Base-by-base conservation (phyloP, 2,888 invertebrate genomes). In the Synanthedon andrenaeformis region DNA sequence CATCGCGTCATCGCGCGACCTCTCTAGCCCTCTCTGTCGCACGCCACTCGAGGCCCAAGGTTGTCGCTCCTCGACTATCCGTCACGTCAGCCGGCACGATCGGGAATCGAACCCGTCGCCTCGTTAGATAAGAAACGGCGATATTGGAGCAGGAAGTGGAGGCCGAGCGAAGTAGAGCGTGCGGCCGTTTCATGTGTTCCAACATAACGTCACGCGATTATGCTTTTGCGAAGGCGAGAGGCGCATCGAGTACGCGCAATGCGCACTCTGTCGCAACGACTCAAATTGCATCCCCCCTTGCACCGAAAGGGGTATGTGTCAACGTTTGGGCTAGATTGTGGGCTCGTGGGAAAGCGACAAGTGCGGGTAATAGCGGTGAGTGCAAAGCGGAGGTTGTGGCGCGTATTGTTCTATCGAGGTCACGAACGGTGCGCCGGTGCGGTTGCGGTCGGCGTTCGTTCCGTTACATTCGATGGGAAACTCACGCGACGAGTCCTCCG, bases 401-500 rank as follows among this genome's bases (percentile, higher is more conserved):
- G 42, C 45, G 23, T 45, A 14, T 52, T n/a, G 52, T 42, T 52
- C 52, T 35, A 35, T 10, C 35, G 35, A 35, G 35, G 35, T 35
- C 35, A 10, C 35, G 10, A 35, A 35, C 35, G 35, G 35, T 23
- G 23, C 23, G 5, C 23, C 23, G 23, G 4, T 35, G 35, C 35
- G n/a, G 45, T 13, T 45, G 14, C 45, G 45, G 45, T 14, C 13
- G 8, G 10, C 45, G 45, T 12, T 35, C 35, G 35, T 35, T n/a
- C 42, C 45, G 45, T 35, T 23, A 23, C 5, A 6, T 23, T 23
- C 23, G 23, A 35, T 35, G 19, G 28, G 13, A 8, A 53, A 82
- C 92, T 92, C 89, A 92, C 92, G 92, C 91, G 75, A 92, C 92
- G 69, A 92, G 89, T 69, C 92, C 92, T 69, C 91, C 91, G 61